Percentiles rank a stretch among this genome's conserved stretches.
phyloP scores from a whole-genome alignment of 2,888 invertebrate species.

The Cylindroiulus punctatus region DNA sequence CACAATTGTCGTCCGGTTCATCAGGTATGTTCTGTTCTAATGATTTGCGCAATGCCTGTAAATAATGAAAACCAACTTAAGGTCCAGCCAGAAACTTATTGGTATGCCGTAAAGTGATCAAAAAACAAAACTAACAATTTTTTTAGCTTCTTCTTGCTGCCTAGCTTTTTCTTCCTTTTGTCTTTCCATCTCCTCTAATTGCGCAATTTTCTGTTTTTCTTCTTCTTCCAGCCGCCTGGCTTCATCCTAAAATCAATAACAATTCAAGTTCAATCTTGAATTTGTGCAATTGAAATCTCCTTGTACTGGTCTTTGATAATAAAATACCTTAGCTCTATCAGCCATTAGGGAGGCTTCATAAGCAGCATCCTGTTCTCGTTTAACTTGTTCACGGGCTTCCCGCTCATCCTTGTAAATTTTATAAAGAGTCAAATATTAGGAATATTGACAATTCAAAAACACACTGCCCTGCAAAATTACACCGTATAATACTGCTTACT shows the following conservation, averaged over 20 bases:
- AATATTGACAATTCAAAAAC: too few relatives aligned
- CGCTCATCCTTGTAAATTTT: conserved; percentile 73
- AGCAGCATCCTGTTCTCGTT: conserved; percentile 92
- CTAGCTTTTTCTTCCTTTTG: conserved; percentile 80
- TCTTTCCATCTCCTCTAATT: conserved; percentile 72
- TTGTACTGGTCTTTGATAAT: neutral
- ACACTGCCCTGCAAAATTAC: too few relatives aligned
- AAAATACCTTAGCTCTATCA: conserved; percentile 69
- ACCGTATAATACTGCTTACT: too few relatives aligned
- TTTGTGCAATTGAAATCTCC: neutral
- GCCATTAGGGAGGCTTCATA: conserved; percentile 89
- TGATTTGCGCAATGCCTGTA: conserved; percentile 65
- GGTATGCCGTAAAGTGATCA: neutral
- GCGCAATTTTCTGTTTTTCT: conserved; percentile 67
- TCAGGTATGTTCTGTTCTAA: conserved; percentile 65
- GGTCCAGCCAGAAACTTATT: neutral
- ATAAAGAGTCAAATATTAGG: neutral
- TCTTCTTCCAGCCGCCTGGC: conserved; percentile 81
- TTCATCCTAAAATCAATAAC: conserved; percentile 71
- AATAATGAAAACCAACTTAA: conserved; percentile 36
- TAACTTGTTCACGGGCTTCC: conserved; percentile 86
- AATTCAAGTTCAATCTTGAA: neutral
- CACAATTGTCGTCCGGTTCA: conserved; percentile 65
- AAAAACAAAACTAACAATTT: conserved; percentile 71
- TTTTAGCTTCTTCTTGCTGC: conserved; percentile 77